A percentile compares a stretch with the other conserved stretches of the same genome.
Conservation (phyloP, 2,888 invertebrate species). For the Mythimna albipuncta region DNA sequence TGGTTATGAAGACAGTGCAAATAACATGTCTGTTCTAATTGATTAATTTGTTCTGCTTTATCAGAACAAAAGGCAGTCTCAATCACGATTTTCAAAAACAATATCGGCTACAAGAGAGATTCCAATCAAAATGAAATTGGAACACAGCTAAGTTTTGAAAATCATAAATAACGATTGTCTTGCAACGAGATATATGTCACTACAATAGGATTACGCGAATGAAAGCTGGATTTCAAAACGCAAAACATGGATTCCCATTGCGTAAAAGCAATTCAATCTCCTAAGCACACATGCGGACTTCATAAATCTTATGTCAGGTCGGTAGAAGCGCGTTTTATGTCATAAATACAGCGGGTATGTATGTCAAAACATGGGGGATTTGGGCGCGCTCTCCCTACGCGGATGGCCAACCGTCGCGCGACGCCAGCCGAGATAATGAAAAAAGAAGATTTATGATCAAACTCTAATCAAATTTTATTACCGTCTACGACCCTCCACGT, state of each 20-base stretch:
- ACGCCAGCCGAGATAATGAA: constrained; percentile 86
- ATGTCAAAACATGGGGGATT: constrained; percentile 90
- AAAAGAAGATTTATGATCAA: constrained; percentile 90
- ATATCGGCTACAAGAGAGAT: background rate
- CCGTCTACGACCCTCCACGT: constrained; percentile 80
- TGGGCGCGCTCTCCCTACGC: constrained; percentile 78
- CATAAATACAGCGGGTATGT: constrained; percentile 87
- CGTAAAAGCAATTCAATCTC: constrained; percentile 83
- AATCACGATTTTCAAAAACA: constrained; percentile 21
- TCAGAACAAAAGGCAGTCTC: constrained; percentile 4
- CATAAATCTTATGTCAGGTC: constrained; percentile 88
- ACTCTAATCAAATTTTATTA: constrained; percentile 90
- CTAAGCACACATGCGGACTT: constrained; percentile 87
- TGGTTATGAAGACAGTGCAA: constrained; percentile 67
- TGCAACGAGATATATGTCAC: constrained; percentile 50
- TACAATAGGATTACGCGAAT: constrained; percentile 67
- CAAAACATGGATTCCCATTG: constrained; percentile 74
- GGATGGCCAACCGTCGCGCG: constrained; percentile 74
- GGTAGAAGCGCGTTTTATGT: constrained; percentile 81
- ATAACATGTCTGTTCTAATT: constrained; percentile 56
- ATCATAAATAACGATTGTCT: constrained; percentile 20
- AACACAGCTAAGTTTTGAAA: background rate
- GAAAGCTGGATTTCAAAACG: constrained; percentile 69
- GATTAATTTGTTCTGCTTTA: constrained; percentile 54
- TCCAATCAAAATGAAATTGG: background rate